A percentile compares a stretch with the other conserved stretches of the same genome.
These are phyloP conservation scores for Ferdinandea cuprea DNA, from an alignment of 2,888 invertebrate species.

Conservation along the genomic window DNA sequence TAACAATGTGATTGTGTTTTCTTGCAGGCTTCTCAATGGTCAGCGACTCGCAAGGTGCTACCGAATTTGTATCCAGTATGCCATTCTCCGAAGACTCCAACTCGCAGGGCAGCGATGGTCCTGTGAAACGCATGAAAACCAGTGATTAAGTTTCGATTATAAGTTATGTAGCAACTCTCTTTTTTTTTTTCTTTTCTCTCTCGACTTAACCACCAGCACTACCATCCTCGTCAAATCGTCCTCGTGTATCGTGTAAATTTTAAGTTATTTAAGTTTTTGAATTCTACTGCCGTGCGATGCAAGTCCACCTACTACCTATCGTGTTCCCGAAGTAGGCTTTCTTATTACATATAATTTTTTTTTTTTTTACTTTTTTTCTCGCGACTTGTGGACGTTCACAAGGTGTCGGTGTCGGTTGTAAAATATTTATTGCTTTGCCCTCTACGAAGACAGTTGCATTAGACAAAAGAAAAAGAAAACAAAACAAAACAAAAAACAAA, in stretches of 20 bases:
- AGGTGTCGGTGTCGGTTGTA: slow-evolving; percentile 57
- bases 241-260: slow-evolving; percentile 58
- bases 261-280: slow-evolving; percentile 62
- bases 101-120: slow-evolving; percentile 91
- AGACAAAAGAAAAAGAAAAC: slow-evolving; percentile 14
- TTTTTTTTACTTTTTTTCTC: not conserved
- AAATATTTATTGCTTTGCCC: slow-evolving; percentile 40
- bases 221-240: slow-evolving; percentile 28
- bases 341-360: not conserved
- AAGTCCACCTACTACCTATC: not conserved
- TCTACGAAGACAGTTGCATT: slow-evolving; percentile 40
- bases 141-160: slow-evolving; percentile 81
- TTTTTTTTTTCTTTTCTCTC: too few relatives aligned
- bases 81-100: slow-evolving; percentile 96
- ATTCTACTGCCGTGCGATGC: slow-evolving; percentile 64
- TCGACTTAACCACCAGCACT: slow-evolving; percentile 21
- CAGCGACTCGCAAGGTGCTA: slow-evolving; percentile 94
- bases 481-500: slow-evolving; percentile 15
- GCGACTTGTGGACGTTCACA: slow-evolving; percentile 2
- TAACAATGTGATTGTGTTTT: slow-evolving; percentile 45
- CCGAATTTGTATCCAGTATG: slow-evolving; percentile 93
- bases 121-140: slow-evolving; percentile 91
- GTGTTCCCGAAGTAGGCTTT: slow-evolving; percentile 20
- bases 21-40: slow-evolving; percentile 93
- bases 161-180: not conserved